Percentiles rank a stretch among this genome's conserved stretches.
Evolutionary conservation across 2,797 vertebrate species (phyloP).

Genomic region (Sebastes taczanowskii): DNA sequence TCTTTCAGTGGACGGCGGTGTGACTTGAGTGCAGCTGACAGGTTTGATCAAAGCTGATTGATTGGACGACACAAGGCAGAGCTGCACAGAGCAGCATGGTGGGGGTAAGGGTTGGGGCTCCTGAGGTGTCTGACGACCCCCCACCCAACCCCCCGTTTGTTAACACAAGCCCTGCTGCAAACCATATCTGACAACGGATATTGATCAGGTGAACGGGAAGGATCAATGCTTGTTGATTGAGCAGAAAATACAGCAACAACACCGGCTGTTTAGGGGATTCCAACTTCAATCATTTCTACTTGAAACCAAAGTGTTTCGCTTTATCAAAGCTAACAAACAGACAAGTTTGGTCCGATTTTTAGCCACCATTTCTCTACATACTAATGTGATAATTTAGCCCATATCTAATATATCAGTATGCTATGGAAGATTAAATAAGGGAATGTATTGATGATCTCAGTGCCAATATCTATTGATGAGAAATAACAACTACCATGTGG

Average conservation of each 20-base stretch:
- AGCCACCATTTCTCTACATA: background rate
- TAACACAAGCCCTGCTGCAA: conserved; percentile 52
- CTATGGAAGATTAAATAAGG: background rate
- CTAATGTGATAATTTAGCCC: background rate
- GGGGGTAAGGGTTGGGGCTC: conserved; percentile 43
- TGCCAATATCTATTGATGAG: conserved; percentile 2
- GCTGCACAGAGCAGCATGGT: conserved; percentile 23
- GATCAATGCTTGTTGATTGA: conserved; percentile 68
- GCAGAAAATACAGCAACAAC: conserved; percentile 16
- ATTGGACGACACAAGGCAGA: conserved; percentile 46
- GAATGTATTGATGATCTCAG: background rate
- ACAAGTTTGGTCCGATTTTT: background rate
- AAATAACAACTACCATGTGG: background rate
- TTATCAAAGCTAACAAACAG: background rate
- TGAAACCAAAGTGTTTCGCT: background rate
- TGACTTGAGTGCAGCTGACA: conserved; percentile 52
- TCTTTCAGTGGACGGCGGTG: background rate
- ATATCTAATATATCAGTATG: background rate
- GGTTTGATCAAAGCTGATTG: conserved; percentile 67
- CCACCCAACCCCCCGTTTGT: conserved; percentile 2
- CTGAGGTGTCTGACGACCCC: background rate
- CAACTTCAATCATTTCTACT: background rate
- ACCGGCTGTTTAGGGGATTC: background rate
- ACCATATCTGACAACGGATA: conserved; percentile 67
- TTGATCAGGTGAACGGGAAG: conserved; percentile 54